Evolutionary conservation across 2,888 invertebrate species (phyloP), one percentile per base, ranked within the genome.

Genomic region (Drosophila aldrichi): DNA sequence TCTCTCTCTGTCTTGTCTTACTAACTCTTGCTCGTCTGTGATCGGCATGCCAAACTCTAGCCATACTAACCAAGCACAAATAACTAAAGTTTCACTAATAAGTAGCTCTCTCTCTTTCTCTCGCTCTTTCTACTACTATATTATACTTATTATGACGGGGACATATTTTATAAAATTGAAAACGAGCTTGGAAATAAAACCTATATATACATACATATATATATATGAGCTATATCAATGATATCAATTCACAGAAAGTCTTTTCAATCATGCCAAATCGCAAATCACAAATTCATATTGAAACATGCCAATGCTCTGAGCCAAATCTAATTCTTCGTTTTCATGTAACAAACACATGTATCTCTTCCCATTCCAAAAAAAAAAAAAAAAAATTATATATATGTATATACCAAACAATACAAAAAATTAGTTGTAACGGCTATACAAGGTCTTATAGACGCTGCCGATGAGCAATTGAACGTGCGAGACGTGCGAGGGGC

Each of bases 391-490:
- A n/a, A n/a, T n/a, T n/a, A n/a, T n/a, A n/a, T n/a, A n/a, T n/a
- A 18, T n/a, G 18, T 20, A 20, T 43, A 41, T 25, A 18, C 52
- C 57, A 43, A 25, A 58, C 34, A 55, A 56, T 66, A 40, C 49
- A 59, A 65, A 74, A 59, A 60, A 74, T 57, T 87, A 93, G 93
- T 93, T 91, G 93, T 93, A 89, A 93, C 93, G 89, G 93, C 93
- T 74, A 93, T 93, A 89, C 93, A 93, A 91, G 93, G 93, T 91
- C 91, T 93, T 85, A 93, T 93, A 90, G 93, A 93, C 91, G 92
- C 93, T 90, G 93, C 93, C 79, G 93, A 93, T 87, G 93, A 93
- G 91, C 92, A 93, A 91, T 91, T 93, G 88, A 93, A 92, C 89
- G 88, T 91, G 90, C 92, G 90, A 91, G 92, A 93, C 90, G 91